These are phyloP conservation scores for Parnassius smintheus DNA, from an alignment of 2,888 invertebrate species.

Conservation along the genomic window DNA sequence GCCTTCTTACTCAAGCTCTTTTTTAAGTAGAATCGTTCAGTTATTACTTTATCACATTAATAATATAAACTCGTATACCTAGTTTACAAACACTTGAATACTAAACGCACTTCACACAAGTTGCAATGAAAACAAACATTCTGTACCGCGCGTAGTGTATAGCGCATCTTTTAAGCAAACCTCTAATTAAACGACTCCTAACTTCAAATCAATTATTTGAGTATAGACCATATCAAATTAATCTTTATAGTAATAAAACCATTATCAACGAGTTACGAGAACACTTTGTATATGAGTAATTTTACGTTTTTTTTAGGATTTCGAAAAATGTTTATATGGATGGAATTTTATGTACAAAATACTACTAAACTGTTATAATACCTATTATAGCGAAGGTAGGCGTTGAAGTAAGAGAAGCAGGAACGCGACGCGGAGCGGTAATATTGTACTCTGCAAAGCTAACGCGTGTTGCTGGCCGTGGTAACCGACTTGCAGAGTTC, in stretches of 20 bases:
- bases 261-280: no score
- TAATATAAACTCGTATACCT: constrained; percentile 12
- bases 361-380: constrained; percentile 1
- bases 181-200: no score
- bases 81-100: constrained; percentile 24
- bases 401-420: constrained; percentile 1
- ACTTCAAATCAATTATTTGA: no score
- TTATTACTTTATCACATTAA: constrained; percentile 22
- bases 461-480: constrained; percentile 36
- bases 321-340: neutral
- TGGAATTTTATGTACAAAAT: neutral
- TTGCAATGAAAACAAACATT: constrained; percentile 29
- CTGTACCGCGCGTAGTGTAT: constrained; percentile 12
- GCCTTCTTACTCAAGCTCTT: no score
- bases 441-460: neutral
- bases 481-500: constrained; percentile 49
- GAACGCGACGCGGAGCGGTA: constrained; percentile 3
- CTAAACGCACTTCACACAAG: constrained; percentile 23
- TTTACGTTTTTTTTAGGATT: no score
- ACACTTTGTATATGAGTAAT: no score
- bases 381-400: constrained; percentile 14
- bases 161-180: constrained; percentile 11
- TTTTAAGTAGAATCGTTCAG: neutral
- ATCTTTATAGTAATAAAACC: no score
- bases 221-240: no score